Evolutionary conservation across 2,888 invertebrate genomes (phyloP).

Genomic region (Chirona hameri): DNA sequence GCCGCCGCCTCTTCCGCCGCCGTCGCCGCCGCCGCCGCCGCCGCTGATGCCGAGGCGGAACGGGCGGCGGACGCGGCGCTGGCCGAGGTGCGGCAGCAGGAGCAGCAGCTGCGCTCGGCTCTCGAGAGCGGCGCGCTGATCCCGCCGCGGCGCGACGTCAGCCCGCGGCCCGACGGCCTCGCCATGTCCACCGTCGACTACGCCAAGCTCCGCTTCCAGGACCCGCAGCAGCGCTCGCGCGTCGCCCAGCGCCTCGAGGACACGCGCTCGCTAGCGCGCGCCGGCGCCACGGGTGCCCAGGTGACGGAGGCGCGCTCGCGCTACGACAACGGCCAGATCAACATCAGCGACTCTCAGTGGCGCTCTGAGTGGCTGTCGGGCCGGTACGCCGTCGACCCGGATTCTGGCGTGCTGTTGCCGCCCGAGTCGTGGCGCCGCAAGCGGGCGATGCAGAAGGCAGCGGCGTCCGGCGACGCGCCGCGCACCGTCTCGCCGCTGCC

Average conservation of each 20-base stretch:
- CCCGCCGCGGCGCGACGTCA: slow-evolving; percentile 27
- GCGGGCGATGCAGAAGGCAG: slow-evolving; percentile 37
- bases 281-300: slow-evolving; percentile 39
- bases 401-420: slow-evolving; percentile 34
- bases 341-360: slow-evolving; percentile 38
- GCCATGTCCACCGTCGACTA: slow-evolving; percentile 59
- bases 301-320: slow-evolving; percentile 44
- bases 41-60: slow-evolving; percentile 24
- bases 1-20: too few species aligned
- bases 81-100: slow-evolving; percentile 27
- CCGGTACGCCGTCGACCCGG: slow-evolving; percentile 39
- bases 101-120: slow-evolving; percentile 13
- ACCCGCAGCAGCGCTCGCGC: slow-evolving; percentile 52
- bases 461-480: slow-evolving; percentile 37
- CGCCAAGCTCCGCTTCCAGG: slow-evolving; percentile 62
- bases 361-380: slow-evolving; percentile 36
- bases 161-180: slow-evolving; percentile 34
- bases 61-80: slow-evolving; percentile 30
- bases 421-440: slow-evolving; percentile 38
- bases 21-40: neutral
- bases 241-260: slow-evolving; percentile 50
- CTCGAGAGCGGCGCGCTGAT: slow-evolving; percentile 32
- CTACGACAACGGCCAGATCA: slow-evolving; percentile 42
- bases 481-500: slow-evolving; percentile 46
- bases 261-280: slow-evolving; percentile 34